Evolutionary conservation across 2,888 invertebrate species (phyloP).

Genomic region (Temnothorax ravouxi): DNA sequence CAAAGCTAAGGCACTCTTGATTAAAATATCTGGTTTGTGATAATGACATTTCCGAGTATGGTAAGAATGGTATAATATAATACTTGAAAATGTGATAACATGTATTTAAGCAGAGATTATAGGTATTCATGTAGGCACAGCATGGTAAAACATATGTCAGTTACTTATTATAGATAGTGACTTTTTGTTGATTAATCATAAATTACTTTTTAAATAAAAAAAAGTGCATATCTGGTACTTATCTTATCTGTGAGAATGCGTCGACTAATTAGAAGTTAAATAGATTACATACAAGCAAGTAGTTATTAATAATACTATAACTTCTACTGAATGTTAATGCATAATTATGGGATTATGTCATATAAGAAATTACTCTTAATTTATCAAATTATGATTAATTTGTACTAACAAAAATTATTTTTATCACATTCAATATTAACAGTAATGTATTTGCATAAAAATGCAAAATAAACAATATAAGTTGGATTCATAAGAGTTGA

Average conservation of each 20-base stretch:
- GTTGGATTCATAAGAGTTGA: neutral
- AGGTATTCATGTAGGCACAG: neutral
- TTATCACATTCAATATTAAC: neutral
- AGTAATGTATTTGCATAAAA: neutral
- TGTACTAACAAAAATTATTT: neutral
- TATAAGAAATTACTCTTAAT: neutral
- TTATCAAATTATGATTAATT: neutral
- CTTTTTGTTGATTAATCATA: neutral
- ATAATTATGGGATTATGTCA: neutral
- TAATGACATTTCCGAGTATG: conserved; percentile 7
- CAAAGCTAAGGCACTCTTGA: neutral
- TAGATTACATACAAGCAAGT: neutral
- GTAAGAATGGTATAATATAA: neutral
- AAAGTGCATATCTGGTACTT: neutral
- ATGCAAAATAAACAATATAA: neutral
- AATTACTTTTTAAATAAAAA: neutral
- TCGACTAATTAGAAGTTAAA: neutral
- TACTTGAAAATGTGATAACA: conserved; percentile 26
- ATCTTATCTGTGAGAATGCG: conserved; percentile 10
- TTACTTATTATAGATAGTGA: neutral
- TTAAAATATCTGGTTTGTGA: neutral
- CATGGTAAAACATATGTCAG: neutral
- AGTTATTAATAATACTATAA: neutral
- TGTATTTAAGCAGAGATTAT: conserved; percentile 7
- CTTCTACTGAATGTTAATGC: neutral